Base-by-base conservation (phyloP, 2,113 vertebrate genomes). In the Cynopterus brachyotis region DNA sequence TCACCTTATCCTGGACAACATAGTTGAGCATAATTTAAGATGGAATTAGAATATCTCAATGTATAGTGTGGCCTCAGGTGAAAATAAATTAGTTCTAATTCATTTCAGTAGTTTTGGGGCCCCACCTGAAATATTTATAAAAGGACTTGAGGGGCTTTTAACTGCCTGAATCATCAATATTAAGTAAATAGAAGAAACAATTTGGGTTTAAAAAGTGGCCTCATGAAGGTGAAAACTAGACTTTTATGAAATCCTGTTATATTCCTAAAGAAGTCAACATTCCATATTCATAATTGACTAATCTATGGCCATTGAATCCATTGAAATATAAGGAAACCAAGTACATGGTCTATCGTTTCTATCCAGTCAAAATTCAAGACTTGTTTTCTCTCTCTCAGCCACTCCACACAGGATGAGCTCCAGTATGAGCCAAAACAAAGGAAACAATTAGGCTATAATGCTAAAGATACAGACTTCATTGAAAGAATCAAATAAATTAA, bases 121-220 rank as follows among this genome's bases (percentile, higher is more conserved):
- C 32, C 55, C 55, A 82, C 66, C 26, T 35, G 47, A 90, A n/a
- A 62, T 50, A 73, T 67, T 87, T 73, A 73, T 53, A 79, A 82
- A 80, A 79, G 6, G 12, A 8, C 84, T 42, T 13, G 16, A 67
- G 42, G 57, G 22, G 40, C 13, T 72, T 16, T 50, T 91, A 86
- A 22, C 50, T 69, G 19, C n/a, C 64, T 80, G 28, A 42, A 79
- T 89, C n/a, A 96, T 90, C 66, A 17, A 12, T 59, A 79, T 32
- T 37, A 90, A 11, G 17, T 55, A 1, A 30, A 83, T 32, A 83
- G 57, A 91, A 84, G 47, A 28, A 91, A 82, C 12, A 75, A 70
- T 45, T 83, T 89, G 50, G 19, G 57, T 92, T 75, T 95, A 30
- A 83, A 92, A 95, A 92, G 64, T 4, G 69, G 37, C 59, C 32